Evolutionary conservation across 2,888 invertebrate genomes (phyloP), one percentile per base, ranked within the genome.

Genomic region (Leptinotarsa tumamoca): DNA sequence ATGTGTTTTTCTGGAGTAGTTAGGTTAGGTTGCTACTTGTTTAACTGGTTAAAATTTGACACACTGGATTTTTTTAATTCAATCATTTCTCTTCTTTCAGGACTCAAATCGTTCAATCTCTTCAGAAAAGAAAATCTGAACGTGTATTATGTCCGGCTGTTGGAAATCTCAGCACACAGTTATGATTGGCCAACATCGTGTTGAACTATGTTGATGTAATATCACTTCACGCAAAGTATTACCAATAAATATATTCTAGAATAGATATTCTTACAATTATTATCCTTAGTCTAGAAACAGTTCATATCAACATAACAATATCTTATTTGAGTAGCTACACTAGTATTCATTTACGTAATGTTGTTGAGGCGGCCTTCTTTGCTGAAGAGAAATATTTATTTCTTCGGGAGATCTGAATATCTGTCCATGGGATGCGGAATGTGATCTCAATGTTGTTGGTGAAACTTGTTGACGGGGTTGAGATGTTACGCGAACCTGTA

Each of bases 341-440:
- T 77, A 78, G 75, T 78, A 75, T 43, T 76, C 78, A 51, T 66
- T 70, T 13, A 72, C 73, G 13, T 78, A 76, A 27, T 75, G 71
- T 33, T 76, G 74, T 13, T 61, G 67, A n/a, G 90, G 89, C 18
- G 95, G 95, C 83, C 96, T 91, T 85, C 96, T 91, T 86, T 96
- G 95, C 77, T 93, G 94, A 70, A 96, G 90, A 4, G 96, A 95
- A 82, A 96, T 96, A 87, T 96, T 96, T 69, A 96, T 95, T 86
- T 95, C 95, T 87, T 96, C 96, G 4, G 96, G 95, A 58, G 95
- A 93, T 83, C 95, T 92, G 89, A 95, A 96, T 67, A 95, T 95
- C 85, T 95, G 95, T 80, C 92, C 91, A 50, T 90, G 87, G 50
- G 89, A 88, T 33, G 54, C 58, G 67, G 90, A 89, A 78, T 90